Conservation (phyloP, 2,888 invertebrate genomes). For the Cryptocheilus praepositus region DNA sequence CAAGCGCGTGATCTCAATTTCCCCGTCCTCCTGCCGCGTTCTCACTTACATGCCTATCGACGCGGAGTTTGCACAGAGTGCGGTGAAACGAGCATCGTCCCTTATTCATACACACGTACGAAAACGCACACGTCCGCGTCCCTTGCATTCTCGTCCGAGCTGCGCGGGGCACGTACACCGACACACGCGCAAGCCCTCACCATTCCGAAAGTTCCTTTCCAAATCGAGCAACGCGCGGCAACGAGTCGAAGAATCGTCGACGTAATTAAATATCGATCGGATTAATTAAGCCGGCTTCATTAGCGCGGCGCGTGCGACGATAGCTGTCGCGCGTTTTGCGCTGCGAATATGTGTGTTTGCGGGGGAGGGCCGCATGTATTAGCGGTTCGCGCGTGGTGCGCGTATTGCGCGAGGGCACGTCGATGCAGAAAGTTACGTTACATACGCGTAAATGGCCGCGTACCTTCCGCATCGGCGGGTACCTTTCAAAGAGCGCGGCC, state of each 20-base stretch:
- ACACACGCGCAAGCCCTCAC: no score
- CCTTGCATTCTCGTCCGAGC: no score
- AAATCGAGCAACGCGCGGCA: background rate
- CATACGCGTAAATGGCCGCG: constrained; percentile 5
- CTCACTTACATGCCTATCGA: no score
- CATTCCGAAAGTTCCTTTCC: no score
- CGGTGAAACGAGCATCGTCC: no score
- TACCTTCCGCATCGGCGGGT: constrained; percentile 5
- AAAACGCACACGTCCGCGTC: no score
- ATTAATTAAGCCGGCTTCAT: constrained; percentile 9
- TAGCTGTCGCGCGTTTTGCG: constrained; percentile 4
- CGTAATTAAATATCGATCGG: constrained; percentile 10
- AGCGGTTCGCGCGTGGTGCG: background rate
- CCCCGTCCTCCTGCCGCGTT: no score
- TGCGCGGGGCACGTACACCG: no score
- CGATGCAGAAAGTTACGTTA: constrained; percentile 2
- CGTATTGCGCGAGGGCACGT: background rate
- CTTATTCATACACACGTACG: no score
- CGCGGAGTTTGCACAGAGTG: no score
- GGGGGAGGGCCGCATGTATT: background rate
- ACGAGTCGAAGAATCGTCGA: constrained; percentile 8
- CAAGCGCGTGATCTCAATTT: no score
- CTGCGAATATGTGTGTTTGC: background rate
- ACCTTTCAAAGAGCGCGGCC: constrained; percentile 4
- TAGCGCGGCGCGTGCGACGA: background rate